Evolutionary conservation across 1,140 invertebrate genomes (phyloP), one percentile per base, ranked within the genome.

Genomic region (Harpegnathos saltator): DNA sequence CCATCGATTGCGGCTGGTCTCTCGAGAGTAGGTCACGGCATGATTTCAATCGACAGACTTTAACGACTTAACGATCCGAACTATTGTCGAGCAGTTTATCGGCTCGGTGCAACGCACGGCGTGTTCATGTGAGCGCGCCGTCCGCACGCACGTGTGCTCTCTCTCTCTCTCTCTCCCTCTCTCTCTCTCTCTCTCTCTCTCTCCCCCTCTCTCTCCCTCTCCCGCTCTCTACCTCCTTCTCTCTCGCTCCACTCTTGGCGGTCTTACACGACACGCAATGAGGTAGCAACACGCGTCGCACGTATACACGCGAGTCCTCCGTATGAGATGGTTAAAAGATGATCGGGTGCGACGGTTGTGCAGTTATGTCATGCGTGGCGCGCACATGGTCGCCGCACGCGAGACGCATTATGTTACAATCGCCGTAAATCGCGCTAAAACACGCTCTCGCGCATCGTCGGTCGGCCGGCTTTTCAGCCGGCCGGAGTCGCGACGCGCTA

Each of bases 21-120:
- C n/a, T 81, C 58, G 48, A 82, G 22, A 56, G 33, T 69, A 81
- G 77, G 61, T 48, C 82, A 84, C 33, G 50, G 22, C 54, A 63
- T 33, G 68, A 72, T 83, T 73, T 22, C 63, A 81, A 88, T 88
- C 75, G 85, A 19, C 44, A 29, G 52, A 3, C 26, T 50, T 74
- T 38, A 85, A 87, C 82, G 66, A 87, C 74, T 84, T 87, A 88
- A 88, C 78, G 69, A 88, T 84, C 48, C 11, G 12, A 72, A 84
- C 69, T 65, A 87, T 86, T 65, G 58, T 56, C 63, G 56, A 61
- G 24, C 66, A 66, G 66, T 44, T 88, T 73, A 81, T 87, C 65
- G 54, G 26, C 24, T 82, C 75, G 83, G 63, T 61, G 56, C 50
- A 85, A 69, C 73, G 74, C 62, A 68, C 83, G 74, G 15, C 1